Conservation (phyloP, 1,140 invertebrate genomes). For the Cydia splendana region DNA sequence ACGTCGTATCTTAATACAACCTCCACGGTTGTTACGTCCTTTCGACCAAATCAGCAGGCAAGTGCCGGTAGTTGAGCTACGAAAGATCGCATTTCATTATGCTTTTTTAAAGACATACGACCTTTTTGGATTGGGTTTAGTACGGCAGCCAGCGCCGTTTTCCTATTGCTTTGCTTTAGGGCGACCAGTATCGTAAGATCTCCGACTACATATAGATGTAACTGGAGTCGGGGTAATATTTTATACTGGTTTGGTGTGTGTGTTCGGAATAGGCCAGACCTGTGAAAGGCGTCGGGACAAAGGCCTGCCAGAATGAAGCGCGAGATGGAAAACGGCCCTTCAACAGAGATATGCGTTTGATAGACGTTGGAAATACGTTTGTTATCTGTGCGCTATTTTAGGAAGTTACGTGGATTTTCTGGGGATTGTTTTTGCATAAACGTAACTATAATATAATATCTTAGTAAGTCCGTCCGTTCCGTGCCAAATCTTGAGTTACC, state of each 20-base stretch:
- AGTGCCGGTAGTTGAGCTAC: background rate
- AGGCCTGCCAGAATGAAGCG: background rate
- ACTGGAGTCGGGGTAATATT: background rate
- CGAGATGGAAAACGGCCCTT: constrained; percentile 14
- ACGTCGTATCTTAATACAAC: background rate
- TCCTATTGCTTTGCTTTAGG: background rate
- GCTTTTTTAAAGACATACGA: background rate
- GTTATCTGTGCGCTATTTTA: background rate
- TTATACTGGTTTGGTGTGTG: background rate
- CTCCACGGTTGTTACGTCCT: background rate
- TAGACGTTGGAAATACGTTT: background rate
- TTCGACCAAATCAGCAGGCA: background rate
- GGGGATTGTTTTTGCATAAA: background rate
- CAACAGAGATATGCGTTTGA: constrained; percentile 7
- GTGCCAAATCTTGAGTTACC: too few relatives aligned
- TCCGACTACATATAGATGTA: background rate
- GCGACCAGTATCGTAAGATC: background rate
- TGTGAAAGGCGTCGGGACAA: constrained; percentile 21
- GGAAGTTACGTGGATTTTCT: background rate
- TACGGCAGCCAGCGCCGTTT: background rate
- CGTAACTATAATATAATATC: background rate
- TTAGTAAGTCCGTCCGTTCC: too few relatives aligned
- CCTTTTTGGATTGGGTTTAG: background rate
- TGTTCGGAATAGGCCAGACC: background rate
- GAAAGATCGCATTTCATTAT: background rate